phyloP scores from a whole-genome alignment of 2,113 vertebrate species.

The Ceuthmochares aereus region DNA sequence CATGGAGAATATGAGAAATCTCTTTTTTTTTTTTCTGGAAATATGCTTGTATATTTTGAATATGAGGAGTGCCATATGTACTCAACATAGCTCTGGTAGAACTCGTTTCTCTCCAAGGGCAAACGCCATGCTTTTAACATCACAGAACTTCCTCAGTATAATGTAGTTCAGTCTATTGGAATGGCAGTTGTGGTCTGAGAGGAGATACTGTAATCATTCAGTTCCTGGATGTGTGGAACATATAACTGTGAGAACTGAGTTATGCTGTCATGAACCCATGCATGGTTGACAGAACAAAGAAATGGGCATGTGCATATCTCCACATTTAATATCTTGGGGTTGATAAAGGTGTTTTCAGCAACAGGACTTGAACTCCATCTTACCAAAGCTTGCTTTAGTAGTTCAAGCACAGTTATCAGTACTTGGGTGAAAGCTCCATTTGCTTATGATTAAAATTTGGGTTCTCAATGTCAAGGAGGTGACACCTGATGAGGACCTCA shows the following conservation, averaged over 20 bases:
- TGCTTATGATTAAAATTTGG: slow-evolving; percentile 36
- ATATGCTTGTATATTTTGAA: background rate
- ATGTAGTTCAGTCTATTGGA: background rate
- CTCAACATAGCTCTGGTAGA: background rate
- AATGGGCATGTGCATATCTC: background rate
- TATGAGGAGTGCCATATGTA: background rate
- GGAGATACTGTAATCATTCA: background rate
- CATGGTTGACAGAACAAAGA: background rate
- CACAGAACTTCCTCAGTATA: background rate
- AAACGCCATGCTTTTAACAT: background rate
- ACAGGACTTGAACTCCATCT: background rate
- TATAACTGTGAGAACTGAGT: background rate
- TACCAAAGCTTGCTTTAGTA: background rate
- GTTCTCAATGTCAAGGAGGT: background rate
- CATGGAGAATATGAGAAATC: background rate
- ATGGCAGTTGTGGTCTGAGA: background rate
- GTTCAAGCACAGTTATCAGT: background rate
- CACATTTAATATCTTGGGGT: background rate
- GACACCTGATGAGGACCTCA: slow-evolving; percentile 20
- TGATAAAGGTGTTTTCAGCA: background rate
- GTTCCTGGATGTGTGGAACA: background rate
- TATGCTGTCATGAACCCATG: background rate
- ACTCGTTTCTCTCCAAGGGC: background rate
- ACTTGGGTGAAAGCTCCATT: slow-evolving; percentile 11
- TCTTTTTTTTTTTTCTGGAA: background rate